These are phyloP conservation scores for Punctoribates punctum DNA, from an alignment of 2,888 invertebrate species.

Conservation along the genomic window DNA sequence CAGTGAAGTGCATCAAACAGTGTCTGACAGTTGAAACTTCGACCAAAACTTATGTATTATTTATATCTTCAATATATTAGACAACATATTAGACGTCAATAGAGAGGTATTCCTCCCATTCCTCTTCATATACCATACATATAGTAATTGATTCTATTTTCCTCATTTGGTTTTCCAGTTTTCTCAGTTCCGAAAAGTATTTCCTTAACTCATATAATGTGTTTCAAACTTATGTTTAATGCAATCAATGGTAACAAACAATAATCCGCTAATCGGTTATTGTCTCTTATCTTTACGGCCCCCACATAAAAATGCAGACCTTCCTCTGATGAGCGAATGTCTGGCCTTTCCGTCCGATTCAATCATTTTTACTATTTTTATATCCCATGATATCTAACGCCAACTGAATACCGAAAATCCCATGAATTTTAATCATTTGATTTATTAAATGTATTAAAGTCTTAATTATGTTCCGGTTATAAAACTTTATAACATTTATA, in stretches of 20 bases:
- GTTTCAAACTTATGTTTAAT: neutral
- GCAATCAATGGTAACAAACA: neutral
- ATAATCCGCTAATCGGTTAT: slow-evolving; percentile 2
- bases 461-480: no score
- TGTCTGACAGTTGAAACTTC: slow-evolving; percentile 4
- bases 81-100: neutral
- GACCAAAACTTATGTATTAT: neutral
- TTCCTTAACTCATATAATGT: neutral
- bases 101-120: neutral
- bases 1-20: neutral
- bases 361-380: neutral
- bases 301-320: neutral
- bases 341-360: neutral
- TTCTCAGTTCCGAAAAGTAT: neutral
- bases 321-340: neutral
- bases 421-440: neutral
- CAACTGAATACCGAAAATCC: neutral
- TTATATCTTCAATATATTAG: neutral
- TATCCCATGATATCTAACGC: neutral
- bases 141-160: no score
- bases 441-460: no score
- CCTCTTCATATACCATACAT: no score
- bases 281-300: neutral
- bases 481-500: no score
- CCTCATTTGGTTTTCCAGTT: no score